Base-by-base conservation (phyloP, 2,797 vertebrate genomes). In the Hyperoplus lanceolatus region DNA sequence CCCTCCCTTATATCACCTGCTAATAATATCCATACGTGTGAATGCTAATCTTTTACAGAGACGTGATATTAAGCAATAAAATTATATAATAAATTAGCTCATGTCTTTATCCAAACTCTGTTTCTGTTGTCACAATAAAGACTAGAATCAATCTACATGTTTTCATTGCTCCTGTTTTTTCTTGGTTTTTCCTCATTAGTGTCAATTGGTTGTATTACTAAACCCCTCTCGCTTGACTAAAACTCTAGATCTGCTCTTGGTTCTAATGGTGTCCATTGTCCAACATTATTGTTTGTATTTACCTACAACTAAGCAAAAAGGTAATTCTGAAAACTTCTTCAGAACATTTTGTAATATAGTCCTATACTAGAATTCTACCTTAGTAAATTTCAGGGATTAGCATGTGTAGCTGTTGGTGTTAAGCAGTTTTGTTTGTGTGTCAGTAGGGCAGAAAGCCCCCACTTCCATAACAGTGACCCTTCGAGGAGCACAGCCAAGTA, bases 381-480 rank as follows among this genome's bases (percentile, higher is more conserved):
- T 38, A 4, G 48, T 82, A 53, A 72, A 29, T 57, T 60, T 53
- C 42, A 0, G 10, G 5, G 12, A 29, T 48, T 0, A 54, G 62
- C 4, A 4, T 77, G 62, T 67, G 0, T 41, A 58, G 53, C 73
- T 53, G 42, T 71, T 81, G 67, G 75, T 77, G 70, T 64, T 92
- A 76, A 89, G 80, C 45, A 15, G 74, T 73, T 88, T 56, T 83
- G 63, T 91, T 80, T 92, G 58, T 94, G 87, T 94, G 90, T 87
- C 81, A 87, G 77, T 90, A 96, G 97, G 97, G 82, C 93, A 97
- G 86, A 99, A 98, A 93, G 96, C 96, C 9, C 97, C 97, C 0
- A 96, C 97, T 1, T 97, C 97, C 70, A 98, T 99, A 75, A 98
- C 97, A 0, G 96, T 98, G 93, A 98, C 97, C 0, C 94, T 99